phyloP scores from a whole-genome alignment of 2,797 vertebrate species.

The Bufotes viridis region DNA sequence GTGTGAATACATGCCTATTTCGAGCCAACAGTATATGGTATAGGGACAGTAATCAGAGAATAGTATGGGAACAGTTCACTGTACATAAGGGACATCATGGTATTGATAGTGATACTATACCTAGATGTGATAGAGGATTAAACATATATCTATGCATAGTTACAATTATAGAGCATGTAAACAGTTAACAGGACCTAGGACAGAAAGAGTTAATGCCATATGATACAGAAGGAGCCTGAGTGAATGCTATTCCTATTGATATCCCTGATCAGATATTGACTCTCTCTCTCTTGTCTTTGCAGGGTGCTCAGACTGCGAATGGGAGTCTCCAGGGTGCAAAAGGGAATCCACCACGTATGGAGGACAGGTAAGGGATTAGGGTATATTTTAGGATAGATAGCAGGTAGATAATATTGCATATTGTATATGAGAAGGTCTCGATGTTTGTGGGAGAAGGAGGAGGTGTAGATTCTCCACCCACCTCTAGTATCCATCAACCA shows the following conservation, averaged over 20 bases:
- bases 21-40: neutral
- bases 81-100: neutral
- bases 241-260: constrained; percentile 3
- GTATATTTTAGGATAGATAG: constrained; percentile 15
- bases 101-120: neutral
- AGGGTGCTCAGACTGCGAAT: constrained; percentile 30
- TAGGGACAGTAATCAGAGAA: neutral
- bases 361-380: constrained; percentile 20
- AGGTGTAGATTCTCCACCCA: constrained; percentile 56
- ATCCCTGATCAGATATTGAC: constrained; percentile 32
- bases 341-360: neutral
- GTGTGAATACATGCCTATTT: neutral
- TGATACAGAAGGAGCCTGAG: neutral
- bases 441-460: constrained; percentile 65
- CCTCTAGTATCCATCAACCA: constrained; percentile 57
- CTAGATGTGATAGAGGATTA: neutral
- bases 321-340: neutral
- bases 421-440: constrained; percentile 29
- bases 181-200: neutral
- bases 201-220: neutral
- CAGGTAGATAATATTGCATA: constrained; percentile 19
- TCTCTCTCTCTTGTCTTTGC: constrained; percentile 44
- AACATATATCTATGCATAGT: neutral
- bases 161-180: neutral
- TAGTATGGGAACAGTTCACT: neutral